Conservation (phyloP, 1,140 invertebrate species). For the Drosophila rufa region DNA sequence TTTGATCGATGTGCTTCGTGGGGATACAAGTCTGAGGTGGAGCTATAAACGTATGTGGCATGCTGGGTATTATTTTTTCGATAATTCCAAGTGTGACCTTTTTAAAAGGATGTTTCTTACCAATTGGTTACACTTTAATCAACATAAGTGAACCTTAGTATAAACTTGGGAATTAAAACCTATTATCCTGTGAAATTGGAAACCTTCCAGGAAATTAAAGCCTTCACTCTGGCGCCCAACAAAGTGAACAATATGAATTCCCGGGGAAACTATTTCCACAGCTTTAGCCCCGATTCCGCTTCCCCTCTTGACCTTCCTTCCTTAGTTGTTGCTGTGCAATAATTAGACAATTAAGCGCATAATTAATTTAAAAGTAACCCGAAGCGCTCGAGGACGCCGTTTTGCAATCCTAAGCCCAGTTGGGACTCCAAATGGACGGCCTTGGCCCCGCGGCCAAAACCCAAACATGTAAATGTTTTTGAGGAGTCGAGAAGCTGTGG, state of each 20-base stretch:
- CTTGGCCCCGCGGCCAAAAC: constrained; percentile 29
- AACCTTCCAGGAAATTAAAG: neutral
- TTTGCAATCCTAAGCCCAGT: constrained; percentile 14
- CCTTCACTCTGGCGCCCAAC: neutral
- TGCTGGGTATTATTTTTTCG: neutral
- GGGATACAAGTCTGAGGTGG: neutral
- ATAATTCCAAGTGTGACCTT: neutral
- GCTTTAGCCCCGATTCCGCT: neutral
- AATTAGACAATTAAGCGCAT: constrained; percentile 78
- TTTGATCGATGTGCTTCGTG: constrained; percentile 8
- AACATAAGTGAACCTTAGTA: too few relatives aligned
- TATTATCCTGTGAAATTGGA: neutral
- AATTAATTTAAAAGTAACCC: constrained; percentile 74
- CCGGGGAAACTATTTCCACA: constrained; percentile 25
- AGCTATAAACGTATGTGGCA: neutral
- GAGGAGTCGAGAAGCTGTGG: constrained; percentile 27
- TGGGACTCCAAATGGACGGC: constrained; percentile 9
- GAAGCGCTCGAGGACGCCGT: constrained; percentile 4
- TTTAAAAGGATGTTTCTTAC: neutral
- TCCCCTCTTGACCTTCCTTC: neutral
- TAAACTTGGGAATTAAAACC: too few relatives aligned
- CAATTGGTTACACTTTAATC: neutral
- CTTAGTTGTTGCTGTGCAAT: constrained; percentile 42
- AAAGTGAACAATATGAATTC: constrained; percentile 13
- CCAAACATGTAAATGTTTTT: constrained; percentile 47